Base-by-base conservation (phyloP, 1,140 invertebrate genomes). In the Megalonaias nervosa region DNA sequence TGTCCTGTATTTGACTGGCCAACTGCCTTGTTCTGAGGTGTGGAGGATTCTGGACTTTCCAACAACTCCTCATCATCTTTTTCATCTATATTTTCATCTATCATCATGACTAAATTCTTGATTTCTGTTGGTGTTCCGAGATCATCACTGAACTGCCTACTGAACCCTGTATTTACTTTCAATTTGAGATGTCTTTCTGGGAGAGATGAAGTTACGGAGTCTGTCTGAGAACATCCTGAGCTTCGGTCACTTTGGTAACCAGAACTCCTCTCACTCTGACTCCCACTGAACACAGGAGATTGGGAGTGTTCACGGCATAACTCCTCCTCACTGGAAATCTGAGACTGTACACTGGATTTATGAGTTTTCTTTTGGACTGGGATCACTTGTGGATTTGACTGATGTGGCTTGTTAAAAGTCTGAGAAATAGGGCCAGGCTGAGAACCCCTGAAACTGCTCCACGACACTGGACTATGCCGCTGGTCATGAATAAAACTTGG, bases 71-170 rank as follows among this genome's bases (percentile, higher is more conserved):
- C 80, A 67, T 86, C 81, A 21, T 70, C 65, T 26, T 62, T 73
- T 59, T 85, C 82, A 23, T 86, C 86, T 38, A 82, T 82, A 66
- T 81, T 82, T 58, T 89, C 88, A 55, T 85, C 84, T 19, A 89
- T 87, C 88, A 89, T 89, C 72, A 80, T 81, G 5, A 89, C 85
- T 60, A 89, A 75, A 23, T 88, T 84, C 26, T 80, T 84, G 6
- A 89, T 85, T 79, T 85, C 85, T 58, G 88, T 88, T 58, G 88
- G 88, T 19, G 88, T 89, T 60, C 84, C 84, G 16, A 89, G 67
- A 61, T 88, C 88, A 71, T 89, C 88, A 77, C 85, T 88, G 71
- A 85, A 89, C 82, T 88, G 86, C 0, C 85, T 72, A 73, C 86
- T 89, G 69, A 89, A 89, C 23, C 87, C 87, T 21, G 67, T 78